These are phyloP conservation scores for Mastomys natalensis DNA, from an alignment of 2,113 vertebrate species.

Conservation along the genomic window DNA sequence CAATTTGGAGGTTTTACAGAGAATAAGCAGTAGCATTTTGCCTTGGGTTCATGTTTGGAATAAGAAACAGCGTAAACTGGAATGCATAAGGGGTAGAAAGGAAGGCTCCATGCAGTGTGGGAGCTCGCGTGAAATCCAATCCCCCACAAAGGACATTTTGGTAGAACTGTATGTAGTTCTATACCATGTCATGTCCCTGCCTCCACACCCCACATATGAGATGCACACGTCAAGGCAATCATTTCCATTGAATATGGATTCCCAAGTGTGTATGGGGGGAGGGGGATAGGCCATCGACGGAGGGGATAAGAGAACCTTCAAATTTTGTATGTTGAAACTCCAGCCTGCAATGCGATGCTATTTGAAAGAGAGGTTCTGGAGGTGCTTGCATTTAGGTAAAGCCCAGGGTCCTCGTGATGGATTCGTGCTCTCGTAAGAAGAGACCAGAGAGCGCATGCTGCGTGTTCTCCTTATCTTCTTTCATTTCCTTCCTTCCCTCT, in stretches of 20 bases:
- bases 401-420: not conserved
- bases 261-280: not conserved
- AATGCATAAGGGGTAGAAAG: not conserved
- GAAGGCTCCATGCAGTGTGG: not conserved
- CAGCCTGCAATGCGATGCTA: not conserved
- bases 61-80: not conserved
- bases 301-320: not conserved
- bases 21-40: not conserved
- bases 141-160: not conserved
- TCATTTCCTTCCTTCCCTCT: not conserved
- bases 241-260: not conserved
- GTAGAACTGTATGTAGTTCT: not conserved
- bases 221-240: not conserved
- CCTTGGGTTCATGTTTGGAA: not conserved
- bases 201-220: not conserved
- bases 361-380: not conserved
- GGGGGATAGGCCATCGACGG: not conserved
- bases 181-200: not conserved
- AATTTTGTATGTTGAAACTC: not conserved
- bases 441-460: not conserved
- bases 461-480: no score
- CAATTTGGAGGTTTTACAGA: conserved; percentile 21
- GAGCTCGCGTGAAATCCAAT: not conserved
- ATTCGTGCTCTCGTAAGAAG: not conserved
- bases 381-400: not conserved